These are phyloP conservation scores for Selene dorsalis DNA, from an alignment of 2,797 vertebrate genomes.

Conservation along the genomic window DNA sequence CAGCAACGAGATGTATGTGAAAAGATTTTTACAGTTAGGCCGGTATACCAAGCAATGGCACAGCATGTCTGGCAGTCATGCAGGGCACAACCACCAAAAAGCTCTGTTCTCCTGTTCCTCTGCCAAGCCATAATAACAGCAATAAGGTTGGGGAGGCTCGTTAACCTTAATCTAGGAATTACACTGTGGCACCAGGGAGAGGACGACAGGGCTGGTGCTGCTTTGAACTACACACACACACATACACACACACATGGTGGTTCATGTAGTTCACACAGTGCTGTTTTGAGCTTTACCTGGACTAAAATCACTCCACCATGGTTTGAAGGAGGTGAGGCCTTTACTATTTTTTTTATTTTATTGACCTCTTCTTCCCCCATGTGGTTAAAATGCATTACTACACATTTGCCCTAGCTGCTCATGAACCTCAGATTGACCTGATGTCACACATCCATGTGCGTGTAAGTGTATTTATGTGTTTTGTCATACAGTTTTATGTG, in stretches of 20 bases:
- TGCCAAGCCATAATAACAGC: conserved; percentile 78
- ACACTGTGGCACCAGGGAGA: conserved; percentile 73
- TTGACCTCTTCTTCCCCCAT: conserved; percentile 49
- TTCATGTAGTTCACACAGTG: conserved; percentile 37
- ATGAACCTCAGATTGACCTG: background rate
- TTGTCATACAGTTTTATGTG: background rate
- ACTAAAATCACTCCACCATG: background rate
- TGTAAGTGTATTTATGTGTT: background rate
- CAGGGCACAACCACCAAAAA: conserved; percentile 65
- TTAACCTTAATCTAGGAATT: conserved; percentile 81
- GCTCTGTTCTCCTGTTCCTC: conserved; percentile 65
- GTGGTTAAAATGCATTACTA: conserved; percentile 49
- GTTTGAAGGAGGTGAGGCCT: background rate
- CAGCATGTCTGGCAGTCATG: conserved; percentile 55
- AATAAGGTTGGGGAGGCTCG: conserved; percentile 73
- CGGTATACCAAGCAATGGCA: conserved; percentile 48
- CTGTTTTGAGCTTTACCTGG: conserved; percentile 17
- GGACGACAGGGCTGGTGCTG: conserved; percentile 23
- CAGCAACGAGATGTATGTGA: conserved; percentile 54
- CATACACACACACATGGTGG: background rate
- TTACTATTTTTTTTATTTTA: conserved; percentile 5
- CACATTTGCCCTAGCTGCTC: conserved; percentile 3
- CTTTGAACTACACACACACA: no score
- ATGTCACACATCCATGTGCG: background rate
- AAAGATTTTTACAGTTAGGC: conserved; percentile 43